These are phyloP conservation scores for Sebastes steindachneri DNA, from an alignment of 2,797 vertebrate genomes.

Conservation along the genomic window DNA sequence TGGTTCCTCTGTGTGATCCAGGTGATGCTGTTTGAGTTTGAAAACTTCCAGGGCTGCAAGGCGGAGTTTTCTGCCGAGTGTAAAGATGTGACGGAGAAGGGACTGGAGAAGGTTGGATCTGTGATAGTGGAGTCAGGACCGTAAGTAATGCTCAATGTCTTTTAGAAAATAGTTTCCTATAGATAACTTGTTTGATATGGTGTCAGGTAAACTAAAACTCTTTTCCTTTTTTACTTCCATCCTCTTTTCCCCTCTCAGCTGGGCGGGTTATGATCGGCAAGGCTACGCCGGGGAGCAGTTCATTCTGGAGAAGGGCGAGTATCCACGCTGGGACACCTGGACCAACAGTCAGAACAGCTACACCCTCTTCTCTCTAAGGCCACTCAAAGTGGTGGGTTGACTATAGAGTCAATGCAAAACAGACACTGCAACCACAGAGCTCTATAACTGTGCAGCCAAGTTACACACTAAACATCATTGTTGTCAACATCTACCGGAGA, in stretches of 20 bases:
- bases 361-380: conserved; percentile 89
- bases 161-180: background rate
- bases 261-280: conserved; percentile 87
- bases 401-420: background rate
- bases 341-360: conserved; percentile 90
- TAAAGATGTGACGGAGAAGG: conserved; percentile 87
- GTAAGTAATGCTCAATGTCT: conserved; percentile 80
- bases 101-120: conserved; percentile 91
- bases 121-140: conserved; percentile 90
- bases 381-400: conserved; percentile 80
- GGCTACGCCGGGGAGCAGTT: conserved; percentile 89
- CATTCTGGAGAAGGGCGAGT: conserved; percentile 93
- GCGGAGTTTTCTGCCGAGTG: conserved; percentile 87
- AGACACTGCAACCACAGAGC: background rate
- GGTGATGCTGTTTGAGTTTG: conserved; percentile 89
- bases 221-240: background rate
- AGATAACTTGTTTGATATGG: background rate
- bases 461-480: background rate
- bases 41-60: conserved; percentile 91
- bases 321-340: conserved; percentile 94
- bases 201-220: background rate
- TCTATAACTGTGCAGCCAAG: background rate
- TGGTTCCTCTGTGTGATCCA: conserved; percentile 36
- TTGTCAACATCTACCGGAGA: background rate
- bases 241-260: conserved; percentile 70